Percentiles rank a stretch among this genome's conserved stretches.
Conservation (phyloP, 1,140 invertebrate genomes). For the Palaemon carinicauda region DNA sequence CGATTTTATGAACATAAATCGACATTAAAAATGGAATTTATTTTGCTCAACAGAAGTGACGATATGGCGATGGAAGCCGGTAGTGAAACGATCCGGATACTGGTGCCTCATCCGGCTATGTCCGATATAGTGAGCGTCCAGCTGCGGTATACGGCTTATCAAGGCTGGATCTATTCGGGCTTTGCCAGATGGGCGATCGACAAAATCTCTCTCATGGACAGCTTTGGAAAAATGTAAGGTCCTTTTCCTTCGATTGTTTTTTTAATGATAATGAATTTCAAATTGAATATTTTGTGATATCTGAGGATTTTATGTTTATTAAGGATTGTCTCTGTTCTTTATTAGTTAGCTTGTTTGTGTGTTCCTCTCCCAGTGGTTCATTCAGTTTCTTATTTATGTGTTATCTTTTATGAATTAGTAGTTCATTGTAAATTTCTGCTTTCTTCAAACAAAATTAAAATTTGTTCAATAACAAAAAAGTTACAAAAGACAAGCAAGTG, state of each 20-base stretch:
- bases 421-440: too few species aligned
- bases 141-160: conserved; percentile 86
- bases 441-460: too few species aligned
- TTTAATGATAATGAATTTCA: not conserved
- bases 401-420: too few species aligned
- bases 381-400: too few species aligned
- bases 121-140: conserved; percentile 76
- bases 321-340: not conserved
- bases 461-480: too few species aligned
- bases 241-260: too few species aligned
- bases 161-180: conserved; percentile 90
- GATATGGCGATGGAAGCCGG: conserved; percentile 80
- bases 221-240: conserved; percentile 79
- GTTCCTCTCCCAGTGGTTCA: too few species aligned
- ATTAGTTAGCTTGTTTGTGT: too few species aligned
- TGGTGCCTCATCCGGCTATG: conserved; percentile 87
- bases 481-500: too few species aligned
- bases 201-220: conserved; percentile 84
- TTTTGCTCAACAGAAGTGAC: conserved; percentile 71
- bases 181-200: conserved; percentile 80
- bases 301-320: not conserved
- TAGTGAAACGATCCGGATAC: conserved; percentile 77
- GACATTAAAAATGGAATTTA: too few species aligned
- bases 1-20: too few species aligned
- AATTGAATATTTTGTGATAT: not conserved